phyloP scores from a whole-genome alignment of 2,113 vertebrate genomes.

The Eublepharis macularius region DNA sequence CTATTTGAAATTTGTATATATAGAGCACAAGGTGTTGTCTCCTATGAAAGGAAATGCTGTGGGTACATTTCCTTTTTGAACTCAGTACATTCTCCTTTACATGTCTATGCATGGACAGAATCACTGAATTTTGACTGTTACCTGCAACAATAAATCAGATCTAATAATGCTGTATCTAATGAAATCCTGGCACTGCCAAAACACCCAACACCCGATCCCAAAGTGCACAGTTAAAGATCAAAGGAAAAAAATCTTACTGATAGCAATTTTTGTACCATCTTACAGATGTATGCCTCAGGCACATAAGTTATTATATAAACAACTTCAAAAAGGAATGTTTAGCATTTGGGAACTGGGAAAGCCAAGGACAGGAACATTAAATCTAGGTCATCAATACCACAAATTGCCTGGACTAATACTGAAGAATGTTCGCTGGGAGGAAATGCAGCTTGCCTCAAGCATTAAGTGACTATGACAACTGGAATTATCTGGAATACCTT shows the following conservation, averaged over 20 bases:
- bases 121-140: conserved; percentile 6
- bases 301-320: background rate
- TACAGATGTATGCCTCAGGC: conserved; percentile 4
- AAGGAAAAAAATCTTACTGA: conserved; percentile 7
- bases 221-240: conserved; percentile 12
- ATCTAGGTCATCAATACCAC: conserved; percentile 29
- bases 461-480: background rate
- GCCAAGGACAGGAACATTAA: conserved; percentile 36
- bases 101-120: background rate
- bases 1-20: too few relatives aligned
- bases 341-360: conserved; percentile 27
- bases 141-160: conserved; percentile 7
- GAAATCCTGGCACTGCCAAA: background rate
- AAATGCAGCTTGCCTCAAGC: conserved; percentile 48
- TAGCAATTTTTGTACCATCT: conserved; percentile 34
- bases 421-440: background rate
- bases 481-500: background rate
- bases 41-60: background rate
- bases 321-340: conserved; percentile 31
- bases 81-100: too few relatives aligned
- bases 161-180: conserved; percentile 7
- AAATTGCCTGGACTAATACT: conserved; percentile 19
- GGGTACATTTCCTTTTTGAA: background rate
- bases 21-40: background rate
- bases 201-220: background rate